phyloP scores from a whole-genome alignment of 2,888 invertebrate species.

The Patella ulyssiponensis region DNA sequence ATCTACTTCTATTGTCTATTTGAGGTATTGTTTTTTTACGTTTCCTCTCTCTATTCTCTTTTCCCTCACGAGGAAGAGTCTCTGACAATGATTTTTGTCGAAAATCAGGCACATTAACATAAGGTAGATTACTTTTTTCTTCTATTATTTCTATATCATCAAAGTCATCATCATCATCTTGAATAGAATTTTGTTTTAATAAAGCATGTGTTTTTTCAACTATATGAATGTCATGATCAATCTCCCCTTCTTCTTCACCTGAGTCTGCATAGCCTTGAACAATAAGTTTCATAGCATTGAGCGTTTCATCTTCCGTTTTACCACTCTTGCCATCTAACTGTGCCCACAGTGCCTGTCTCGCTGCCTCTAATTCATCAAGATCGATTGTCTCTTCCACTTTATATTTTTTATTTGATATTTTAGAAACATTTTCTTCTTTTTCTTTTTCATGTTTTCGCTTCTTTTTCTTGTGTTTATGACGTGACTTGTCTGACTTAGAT shows the following conservation, averaged over 20 bases:
- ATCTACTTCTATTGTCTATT: slow-evolving; percentile 8
- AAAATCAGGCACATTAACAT: not conserved
- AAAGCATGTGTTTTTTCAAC: not conserved
- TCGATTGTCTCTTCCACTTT: slow-evolving; percentile 10
- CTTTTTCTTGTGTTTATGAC: slow-evolving; percentile 60
- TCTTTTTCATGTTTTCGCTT: slow-evolving; percentile 58
- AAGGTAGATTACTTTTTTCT: slow-evolving; percentile 17
- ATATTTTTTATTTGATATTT: slow-evolving; percentile 12
- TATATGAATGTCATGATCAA: slow-evolving; percentile 56
- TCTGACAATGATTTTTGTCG: too few relatives aligned
- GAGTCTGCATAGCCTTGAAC: slow-evolving; percentile 66
- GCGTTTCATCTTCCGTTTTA: slow-evolving; percentile 34
- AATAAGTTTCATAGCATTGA: slow-evolving; percentile 60
- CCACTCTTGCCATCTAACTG: slow-evolving; percentile 23
- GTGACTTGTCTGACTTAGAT: slow-evolving; percentile 42
- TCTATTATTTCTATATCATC: slow-evolving; percentile 31
- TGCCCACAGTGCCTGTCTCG: slow-evolving; percentile 16
- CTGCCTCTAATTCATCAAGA: slow-evolving; percentile 23
- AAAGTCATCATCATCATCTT: slow-evolving; percentile 19
- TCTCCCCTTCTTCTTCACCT: slow-evolving; percentile 70
- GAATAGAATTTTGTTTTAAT: not conserved
- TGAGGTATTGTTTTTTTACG: slow-evolving; percentile 4
- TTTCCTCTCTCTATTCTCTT: slow-evolving; percentile 2
- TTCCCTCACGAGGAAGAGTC: not conserved
- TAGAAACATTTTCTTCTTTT: not conserved